Evolutionary conservation across 2,797 vertebrate species (phyloP), one percentile per base, ranked within the genome.

Genomic region (Malurus leucopterus): DNA sequence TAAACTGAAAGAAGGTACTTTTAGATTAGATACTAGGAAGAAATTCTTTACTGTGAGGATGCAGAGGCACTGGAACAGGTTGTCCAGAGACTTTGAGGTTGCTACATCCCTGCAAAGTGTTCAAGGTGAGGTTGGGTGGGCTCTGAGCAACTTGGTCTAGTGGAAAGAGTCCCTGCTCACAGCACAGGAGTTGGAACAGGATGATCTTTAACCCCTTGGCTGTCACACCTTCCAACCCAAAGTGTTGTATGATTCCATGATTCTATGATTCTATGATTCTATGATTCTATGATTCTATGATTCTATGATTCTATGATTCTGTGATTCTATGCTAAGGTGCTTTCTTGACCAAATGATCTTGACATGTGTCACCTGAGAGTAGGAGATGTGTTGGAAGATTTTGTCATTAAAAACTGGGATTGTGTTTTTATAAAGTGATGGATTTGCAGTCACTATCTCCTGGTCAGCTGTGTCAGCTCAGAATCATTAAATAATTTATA

Each of bases 121-220:
- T 68, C 36, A 38, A 62, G 36, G 5, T 6, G 49, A 61, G 16
- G 20, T 11, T 15, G 36, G 32, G 68, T 32, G 36, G 23, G 13
- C 20, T 87, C 41, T 55, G 38, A 62, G 55, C 8, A 62, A 2
- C 14, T 36, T 17, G 23, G n/a, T 38, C 11, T 36, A 29, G 15
- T 36, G 27, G 49, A 18, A 54, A 9, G 8, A 38, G 16, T 13
- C 16, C n/a, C 26, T 73, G 22, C 13, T 27, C 5, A 24, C 29
- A 27, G 54, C 26, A n/a, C 4, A 2, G 1, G 5, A 8, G 5
- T 4, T 47, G 62, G 34, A 38, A 32, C 0, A 0, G 55, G n/a
- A 49, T 18, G 14, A 29, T 50, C 36, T 62, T 62, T 55, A 32
- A 21, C 9, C 5, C 11, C 49, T 67, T 67, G 13, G 19, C 23